Percentiles rank a stretch among this genome's conserved stretches.
phyloP scores from a whole-genome alignment of 2,797 vertebrate species.

The Rallus crepitans region DNA sequence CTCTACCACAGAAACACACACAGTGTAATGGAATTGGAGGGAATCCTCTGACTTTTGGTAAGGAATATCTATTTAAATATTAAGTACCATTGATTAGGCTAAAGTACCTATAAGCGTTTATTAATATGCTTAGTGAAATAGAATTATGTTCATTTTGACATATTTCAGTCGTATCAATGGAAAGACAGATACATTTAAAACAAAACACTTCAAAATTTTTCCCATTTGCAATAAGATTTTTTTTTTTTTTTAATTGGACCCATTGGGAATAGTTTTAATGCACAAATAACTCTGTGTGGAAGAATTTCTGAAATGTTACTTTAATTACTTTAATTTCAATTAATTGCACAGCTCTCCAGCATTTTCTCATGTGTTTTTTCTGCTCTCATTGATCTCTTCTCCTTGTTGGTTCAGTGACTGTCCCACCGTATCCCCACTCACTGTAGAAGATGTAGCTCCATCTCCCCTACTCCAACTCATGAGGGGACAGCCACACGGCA shows the following conservation, averaged over 20 bases:
- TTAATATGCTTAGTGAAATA: background rate
- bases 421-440: background rate
- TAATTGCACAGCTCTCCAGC: background rate
- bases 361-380: background rate
- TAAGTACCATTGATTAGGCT: background rate
- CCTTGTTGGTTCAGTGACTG: background rate
- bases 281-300: background rate
- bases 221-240: background rate
- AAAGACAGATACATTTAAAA: background rate
- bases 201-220: background rate
- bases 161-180: background rate
- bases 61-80: background rate
- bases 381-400: background rate
- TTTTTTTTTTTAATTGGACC: background rate
- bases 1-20: background rate
- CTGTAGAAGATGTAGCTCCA: fast-evolving
- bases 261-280: background rate
- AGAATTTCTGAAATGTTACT: background rate
- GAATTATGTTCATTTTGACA: too few relatives aligned
- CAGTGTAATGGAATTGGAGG: background rate
- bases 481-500: background rate
- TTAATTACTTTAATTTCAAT: background rate
- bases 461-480: background rate
- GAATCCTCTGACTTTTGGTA: background rate
- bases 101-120: background rate